Conservation (phyloP, 1,140 invertebrate species). For the Sycophila sp. region DNA sequence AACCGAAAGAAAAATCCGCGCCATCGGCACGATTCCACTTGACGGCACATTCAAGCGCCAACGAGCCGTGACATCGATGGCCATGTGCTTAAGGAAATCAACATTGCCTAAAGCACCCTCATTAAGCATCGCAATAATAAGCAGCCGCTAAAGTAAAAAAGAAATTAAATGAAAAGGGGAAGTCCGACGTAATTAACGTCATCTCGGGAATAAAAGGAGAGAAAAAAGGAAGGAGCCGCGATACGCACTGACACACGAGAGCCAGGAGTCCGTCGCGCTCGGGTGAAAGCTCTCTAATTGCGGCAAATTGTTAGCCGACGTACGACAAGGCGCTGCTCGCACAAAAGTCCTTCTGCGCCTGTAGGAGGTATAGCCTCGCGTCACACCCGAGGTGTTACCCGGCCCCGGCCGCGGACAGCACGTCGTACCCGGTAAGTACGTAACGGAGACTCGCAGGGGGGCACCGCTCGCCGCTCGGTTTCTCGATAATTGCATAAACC, state of each 20-base stretch:
- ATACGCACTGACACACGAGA: no score
- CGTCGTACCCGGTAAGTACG: no score
- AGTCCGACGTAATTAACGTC: constrained; percentile 6
- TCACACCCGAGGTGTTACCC: constrained; percentile 7
- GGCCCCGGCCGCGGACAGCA: constrained; percentile 10
- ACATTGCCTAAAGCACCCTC: background rate
- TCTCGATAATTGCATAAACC: constrained; percentile 38
- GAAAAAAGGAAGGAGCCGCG: no score
- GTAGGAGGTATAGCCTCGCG: background rate
- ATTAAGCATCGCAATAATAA: background rate
- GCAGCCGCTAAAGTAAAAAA: no score
- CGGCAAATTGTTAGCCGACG: constrained; percentile 15
- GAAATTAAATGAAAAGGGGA: no score
- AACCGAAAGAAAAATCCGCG: no score
- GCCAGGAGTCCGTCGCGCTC: no score
- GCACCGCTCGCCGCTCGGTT: constrained; percentile 17
- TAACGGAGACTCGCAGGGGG: background rate
- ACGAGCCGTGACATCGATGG: no score
- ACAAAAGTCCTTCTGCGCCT: constrained; percentile 5
- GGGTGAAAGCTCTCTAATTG: constrained; percentile 13
- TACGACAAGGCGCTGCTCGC: background rate
- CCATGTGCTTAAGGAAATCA: no score
- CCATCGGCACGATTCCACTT: no score
- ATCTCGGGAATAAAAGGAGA: no score
- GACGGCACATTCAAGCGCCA: no score